Evolutionary conservation across 2,797 vertebrate genomes (phyloP).

Genomic region (Pipistrellus nathusii): DNA sequence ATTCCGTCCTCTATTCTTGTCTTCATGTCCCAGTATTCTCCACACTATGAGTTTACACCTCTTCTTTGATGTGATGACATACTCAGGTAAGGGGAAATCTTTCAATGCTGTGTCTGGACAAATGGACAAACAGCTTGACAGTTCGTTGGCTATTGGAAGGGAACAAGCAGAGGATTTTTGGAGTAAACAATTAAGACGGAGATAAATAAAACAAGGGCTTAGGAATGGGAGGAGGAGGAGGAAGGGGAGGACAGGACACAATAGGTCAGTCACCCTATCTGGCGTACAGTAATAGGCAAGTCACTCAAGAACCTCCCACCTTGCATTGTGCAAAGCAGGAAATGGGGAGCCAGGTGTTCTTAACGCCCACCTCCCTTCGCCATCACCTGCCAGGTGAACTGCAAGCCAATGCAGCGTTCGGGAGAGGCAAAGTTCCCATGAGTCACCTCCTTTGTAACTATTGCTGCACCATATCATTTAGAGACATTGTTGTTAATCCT

Average conservation of each 20-base stretch:
- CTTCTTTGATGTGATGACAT: not conserved
- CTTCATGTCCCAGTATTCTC: not conserved
- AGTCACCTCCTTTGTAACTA: not conserved
- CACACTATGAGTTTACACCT: not conserved
- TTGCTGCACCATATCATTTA: not conserved
- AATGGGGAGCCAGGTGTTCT: not conserved
- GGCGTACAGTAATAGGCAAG: not conserved
- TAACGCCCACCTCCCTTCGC: not conserved
- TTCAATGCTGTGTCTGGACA: not conserved
- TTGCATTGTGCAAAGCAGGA: not conserved
- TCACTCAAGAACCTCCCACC: not conserved
- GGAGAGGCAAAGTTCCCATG: not conserved
- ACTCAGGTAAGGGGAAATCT: not conserved
- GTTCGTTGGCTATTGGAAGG: not conserved
- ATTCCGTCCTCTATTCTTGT: not conserved
- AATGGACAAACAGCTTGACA: not conserved
- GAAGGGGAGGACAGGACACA: not conserved
- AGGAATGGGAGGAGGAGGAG: not conserved
- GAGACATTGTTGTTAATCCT: not conserved
- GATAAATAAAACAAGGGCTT: not conserved
- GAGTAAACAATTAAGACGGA: not conserved
- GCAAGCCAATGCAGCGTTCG: not conserved
- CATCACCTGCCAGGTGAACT: not conserved
- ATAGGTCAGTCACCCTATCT: not conserved
- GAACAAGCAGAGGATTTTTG: not conserved